These are phyloP conservation scores for Ormyrus pomaceus DNA, from an alignment of 2,888 invertebrate genomes.

Conservation along the genomic window DNA sequence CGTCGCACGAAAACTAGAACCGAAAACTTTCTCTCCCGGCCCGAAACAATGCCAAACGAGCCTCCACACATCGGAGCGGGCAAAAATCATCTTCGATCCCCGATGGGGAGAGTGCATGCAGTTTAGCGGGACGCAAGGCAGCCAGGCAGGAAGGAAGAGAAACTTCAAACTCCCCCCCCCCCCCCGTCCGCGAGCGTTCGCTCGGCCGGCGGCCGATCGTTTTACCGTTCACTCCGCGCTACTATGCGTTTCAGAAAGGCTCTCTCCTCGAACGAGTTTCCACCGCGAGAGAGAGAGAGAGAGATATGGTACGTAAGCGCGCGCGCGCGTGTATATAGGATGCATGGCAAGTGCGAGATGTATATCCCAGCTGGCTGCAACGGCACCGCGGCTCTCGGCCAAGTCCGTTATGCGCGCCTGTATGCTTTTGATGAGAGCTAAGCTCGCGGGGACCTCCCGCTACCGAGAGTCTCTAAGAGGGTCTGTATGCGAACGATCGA, in stretches of 20 bases:
- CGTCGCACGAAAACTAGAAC: too few species aligned
- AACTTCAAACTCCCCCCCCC: slow-evolving; percentile 21
- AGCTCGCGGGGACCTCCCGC: too few species aligned
- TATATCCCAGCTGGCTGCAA: slow-evolving; percentile 38
- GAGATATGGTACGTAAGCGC: not conserved
- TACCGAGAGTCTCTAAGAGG: not conserved
- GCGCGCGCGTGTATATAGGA: not conserved
- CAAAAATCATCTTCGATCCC: too few species aligned
- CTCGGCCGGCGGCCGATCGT: slow-evolving; percentile 11
- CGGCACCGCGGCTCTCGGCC: slow-evolving; percentile 30
- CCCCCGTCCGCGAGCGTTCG: not conserved
- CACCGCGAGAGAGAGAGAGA: not conserved
- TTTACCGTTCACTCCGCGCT: slow-evolving; percentile 33
- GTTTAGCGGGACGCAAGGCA: too few species aligned
- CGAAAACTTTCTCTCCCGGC: too few species aligned
- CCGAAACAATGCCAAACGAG: too few species aligned
- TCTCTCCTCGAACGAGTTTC: slow-evolving; percentile 37
- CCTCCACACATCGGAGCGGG: too few species aligned
- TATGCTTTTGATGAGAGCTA: not conserved
- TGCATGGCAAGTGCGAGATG: slow-evolving; percentile 42
- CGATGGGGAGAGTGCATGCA: too few species aligned
- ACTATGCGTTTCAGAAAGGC: slow-evolving; percentile 14
- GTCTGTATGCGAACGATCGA: not conserved
- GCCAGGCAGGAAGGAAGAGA: slow-evolving; percentile 31
- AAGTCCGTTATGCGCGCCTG: slow-evolving; percentile 44